These are phyloP conservation scores for Leuciscus waleckii DNA, from an alignment of 2,797 vertebrate species.

Conservation along the genomic window DNA sequence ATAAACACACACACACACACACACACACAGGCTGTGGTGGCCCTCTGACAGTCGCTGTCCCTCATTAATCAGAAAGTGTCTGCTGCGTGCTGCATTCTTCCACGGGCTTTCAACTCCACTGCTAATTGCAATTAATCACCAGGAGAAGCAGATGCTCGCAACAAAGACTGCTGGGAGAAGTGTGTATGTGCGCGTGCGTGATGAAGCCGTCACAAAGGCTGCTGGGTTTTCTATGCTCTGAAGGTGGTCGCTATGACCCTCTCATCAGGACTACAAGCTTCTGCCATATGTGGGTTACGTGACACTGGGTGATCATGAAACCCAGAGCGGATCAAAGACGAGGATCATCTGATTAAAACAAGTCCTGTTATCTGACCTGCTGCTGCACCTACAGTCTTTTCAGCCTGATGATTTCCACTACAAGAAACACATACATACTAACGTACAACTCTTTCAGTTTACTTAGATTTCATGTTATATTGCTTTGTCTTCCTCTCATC, in stretches of 20 bases:
- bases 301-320: constrained; percentile 35
- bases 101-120: constrained; percentile 93
- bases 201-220: constrained; percentile 86
- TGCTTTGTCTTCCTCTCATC: background rate
- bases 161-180: constrained; percentile 81
- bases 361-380: constrained; percentile 46
- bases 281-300: constrained; percentile 45
- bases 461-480: background rate
- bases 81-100: constrained; percentile 92
- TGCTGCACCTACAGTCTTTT: constrained; percentile 13
- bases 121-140: constrained; percentile 99
- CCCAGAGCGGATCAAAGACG: constrained; percentile 38
- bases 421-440: background rate
- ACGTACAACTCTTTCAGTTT: background rate
- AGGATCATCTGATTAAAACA: constrained; percentile 50
- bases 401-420: constrained; percentile 13
- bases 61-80: constrained; percentile 98
- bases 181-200: constrained; percentile 70
- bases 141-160: constrained; percentile 97
- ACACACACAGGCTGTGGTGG: constrained; percentile 52
- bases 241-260: constrained; percentile 56
- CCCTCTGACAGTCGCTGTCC: constrained; percentile 85
- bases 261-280: constrained; percentile 45
- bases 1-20: constrained; percentile 44
- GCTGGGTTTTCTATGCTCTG: constrained; percentile 62